Conservation (phyloP, 1,140 invertebrate genomes). For the Halictus rubicundus region DNA sequence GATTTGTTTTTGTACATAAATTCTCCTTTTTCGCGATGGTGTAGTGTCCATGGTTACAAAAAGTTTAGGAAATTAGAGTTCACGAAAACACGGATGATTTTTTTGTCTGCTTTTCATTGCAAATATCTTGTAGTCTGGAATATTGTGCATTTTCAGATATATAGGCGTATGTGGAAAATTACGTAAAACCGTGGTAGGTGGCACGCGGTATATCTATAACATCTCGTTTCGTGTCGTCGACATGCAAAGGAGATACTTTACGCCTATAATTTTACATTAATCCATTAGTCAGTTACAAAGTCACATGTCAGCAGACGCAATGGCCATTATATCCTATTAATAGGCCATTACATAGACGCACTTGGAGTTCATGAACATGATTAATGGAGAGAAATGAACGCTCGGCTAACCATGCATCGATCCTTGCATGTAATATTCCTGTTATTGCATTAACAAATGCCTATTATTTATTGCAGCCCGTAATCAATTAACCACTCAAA, state of each 20-base stretch:
- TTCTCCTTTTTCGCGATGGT: too few relatives aligned
- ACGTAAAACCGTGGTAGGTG: too few relatives aligned
- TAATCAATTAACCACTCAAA: conserved; percentile 10
- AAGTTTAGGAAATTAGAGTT: too few relatives aligned
- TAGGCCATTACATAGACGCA: conserved; percentile 36
- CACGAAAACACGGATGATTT: too few relatives aligned
- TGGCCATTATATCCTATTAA: conserved; percentile 41
- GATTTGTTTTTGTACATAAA: too few relatives aligned
- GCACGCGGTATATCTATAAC: background rate
- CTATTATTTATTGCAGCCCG: conserved; percentile 16
- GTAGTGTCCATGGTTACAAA: too few relatives aligned
- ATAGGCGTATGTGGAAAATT: too few relatives aligned
- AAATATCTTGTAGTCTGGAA: too few relatives aligned
- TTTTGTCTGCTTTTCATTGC: too few relatives aligned
- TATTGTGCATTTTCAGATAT: too few relatives aligned
- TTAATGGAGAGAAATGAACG: conserved; percentile 48
- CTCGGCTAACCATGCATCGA: conserved; percentile 34
- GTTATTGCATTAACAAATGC: conserved; percentile 29
- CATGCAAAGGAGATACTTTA: background rate
- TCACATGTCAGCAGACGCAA: conserved; percentile 27
- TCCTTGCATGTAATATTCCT: conserved; percentile 24
- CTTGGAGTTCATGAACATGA: conserved; percentile 43
- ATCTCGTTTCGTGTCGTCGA: background rate
- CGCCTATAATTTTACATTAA: conserved; percentile 1
- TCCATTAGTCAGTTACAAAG: conserved; percentile 25